A percentile compares a stretch with the other conserved stretches of the same genome.
Conservation (phyloP, 2,888 invertebrate genomes). For the Ditylenchus weischeri region DNA sequence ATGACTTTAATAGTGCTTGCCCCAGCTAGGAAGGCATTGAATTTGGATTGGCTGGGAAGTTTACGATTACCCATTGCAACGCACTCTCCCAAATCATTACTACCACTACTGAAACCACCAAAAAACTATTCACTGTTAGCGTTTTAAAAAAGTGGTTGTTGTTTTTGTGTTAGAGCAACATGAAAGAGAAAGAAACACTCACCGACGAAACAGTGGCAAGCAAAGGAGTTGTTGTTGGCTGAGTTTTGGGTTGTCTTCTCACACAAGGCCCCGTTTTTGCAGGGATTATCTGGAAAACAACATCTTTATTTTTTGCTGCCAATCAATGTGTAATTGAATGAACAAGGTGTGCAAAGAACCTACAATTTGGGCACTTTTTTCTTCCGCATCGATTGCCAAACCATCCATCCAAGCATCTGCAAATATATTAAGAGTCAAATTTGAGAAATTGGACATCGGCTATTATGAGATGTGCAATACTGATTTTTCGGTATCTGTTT, state of each 20-base stretch:
- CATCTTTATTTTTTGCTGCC: not conserved
- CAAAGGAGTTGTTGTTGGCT: slow-evolving; percentile 12
- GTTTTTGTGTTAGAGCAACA: not conserved
- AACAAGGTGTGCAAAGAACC: not conserved
- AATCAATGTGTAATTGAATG: too few species aligned
- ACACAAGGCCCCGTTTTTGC: slow-evolving; percentile 19
- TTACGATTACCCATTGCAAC: slow-evolving; percentile 1
- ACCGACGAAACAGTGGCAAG: slow-evolving; percentile 24
- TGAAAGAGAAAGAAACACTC: not conserved
- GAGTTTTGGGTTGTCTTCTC: slow-evolving; percentile 18
- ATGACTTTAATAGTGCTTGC: slow-evolving; percentile 9
- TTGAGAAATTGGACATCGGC: not conserved
- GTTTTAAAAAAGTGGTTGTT: not conserved
- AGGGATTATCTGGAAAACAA: slow-evolving; percentile 20
- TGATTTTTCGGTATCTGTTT: not conserved
- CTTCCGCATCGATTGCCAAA: slow-evolving; percentile 4
- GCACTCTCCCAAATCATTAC: too few species aligned
- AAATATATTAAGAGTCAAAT: not conserved
- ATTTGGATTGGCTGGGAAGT: slow-evolving; percentile 9
- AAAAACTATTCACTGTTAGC: not conserved
- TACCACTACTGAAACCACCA: not conserved
- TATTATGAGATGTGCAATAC: too few species aligned
- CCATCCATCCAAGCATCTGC: slow-evolving; percentile 4
- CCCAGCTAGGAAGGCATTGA: not conserved
- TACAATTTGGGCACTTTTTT: slow-evolving; percentile 5